Evolutionary conservation across 2,113 vertebrate species (phyloP).

Genomic region (Petromus typicus): DNA sequence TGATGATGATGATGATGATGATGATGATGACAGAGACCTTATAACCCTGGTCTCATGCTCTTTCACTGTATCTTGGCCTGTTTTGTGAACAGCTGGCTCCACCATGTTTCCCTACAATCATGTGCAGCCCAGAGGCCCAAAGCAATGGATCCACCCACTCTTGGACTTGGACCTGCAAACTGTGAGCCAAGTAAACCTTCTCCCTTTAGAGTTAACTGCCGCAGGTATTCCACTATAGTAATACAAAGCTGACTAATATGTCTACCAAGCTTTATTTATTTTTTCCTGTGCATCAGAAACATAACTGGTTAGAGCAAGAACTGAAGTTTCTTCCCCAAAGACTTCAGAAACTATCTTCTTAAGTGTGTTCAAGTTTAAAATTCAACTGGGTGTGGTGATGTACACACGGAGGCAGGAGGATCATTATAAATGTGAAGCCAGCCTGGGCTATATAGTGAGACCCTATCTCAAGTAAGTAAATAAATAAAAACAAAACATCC

Average conservation of each 20-base stretch:
- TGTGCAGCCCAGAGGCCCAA: neutral
- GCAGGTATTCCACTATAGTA: neutral
- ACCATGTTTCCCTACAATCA: neutral
- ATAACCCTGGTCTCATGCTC: neutral
- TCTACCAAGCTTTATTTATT: neutral
- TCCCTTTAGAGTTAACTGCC: neutral
- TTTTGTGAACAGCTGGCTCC: neutral
- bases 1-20: too few relatives aligned
- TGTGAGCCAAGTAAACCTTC: neutral
- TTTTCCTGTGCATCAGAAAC: slow-evolving; percentile 24
- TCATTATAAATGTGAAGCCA: neutral
- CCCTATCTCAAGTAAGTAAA: neutral
- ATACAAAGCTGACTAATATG: neutral
- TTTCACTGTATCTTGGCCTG: neutral
- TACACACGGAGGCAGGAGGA: neutral
- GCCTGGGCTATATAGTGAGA: neutral
- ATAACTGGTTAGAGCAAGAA: slow-evolving; percentile 37
- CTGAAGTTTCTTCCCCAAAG: slow-evolving; percentile 56
- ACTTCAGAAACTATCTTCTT: slow-evolving; percentile 49
- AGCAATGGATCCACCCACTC: neutral
- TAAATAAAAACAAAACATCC: neutral
- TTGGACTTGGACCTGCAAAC: neutral
- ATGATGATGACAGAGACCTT: neutral
- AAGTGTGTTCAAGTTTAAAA: slow-evolving; percentile 49
- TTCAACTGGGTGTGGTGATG: neutral